These are phyloP conservation scores for Drosophila sproati DNA, from an alignment of 1,140 invertebrate genomes.

Conservation along the genomic window DNA sequence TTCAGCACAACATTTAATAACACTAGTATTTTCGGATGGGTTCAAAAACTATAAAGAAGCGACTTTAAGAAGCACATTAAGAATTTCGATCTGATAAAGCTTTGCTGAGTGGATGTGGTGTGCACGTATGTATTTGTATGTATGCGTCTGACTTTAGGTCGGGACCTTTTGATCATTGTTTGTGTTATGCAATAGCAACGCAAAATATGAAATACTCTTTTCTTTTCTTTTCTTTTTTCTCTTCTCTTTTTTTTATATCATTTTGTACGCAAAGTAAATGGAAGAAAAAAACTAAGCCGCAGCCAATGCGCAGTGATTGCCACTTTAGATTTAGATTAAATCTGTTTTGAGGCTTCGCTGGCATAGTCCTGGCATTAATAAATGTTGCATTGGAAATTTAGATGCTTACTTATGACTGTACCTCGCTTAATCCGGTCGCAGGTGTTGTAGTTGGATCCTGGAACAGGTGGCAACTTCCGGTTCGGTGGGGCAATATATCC, in stretches of 20 bases:
- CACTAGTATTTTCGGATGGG: constrained; percentile 29
- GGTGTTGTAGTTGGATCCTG: constrained; percentile 96
- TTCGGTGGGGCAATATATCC: constrained; percentile 97
- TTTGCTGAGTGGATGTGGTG: constrained; percentile 44
- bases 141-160: constrained; percentile 29
- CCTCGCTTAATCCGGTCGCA: constrained; percentile 96
- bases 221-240: constrained; percentile 8
- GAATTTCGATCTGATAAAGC: constrained; percentile 69
- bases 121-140: constrained; percentile 30
- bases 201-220: constrained; percentile 60
- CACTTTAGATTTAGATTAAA: neutral
- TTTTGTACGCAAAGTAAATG: constrained; percentile 75
- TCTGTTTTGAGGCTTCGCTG: constrained; percentile 11
- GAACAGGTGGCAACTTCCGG: constrained; percentile 94
- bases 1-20: constrained; percentile 75
- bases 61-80: constrained; percentile 66
- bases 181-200: constrained; percentile 66
- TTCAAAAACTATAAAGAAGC: constrained; percentile 55
- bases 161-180: constrained; percentile 10
- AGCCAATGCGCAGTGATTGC: constrained; percentile 45
- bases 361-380: constrained; percentile 70
- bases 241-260: constrained; percentile 32
- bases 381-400: constrained; percentile 84
- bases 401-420: constrained; percentile 94
- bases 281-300: constrained; percentile 72